These are phyloP conservation scores for Mantis religiosa DNA, from an alignment of 2,888 invertebrate species.

Conservation along the genomic window DNA sequence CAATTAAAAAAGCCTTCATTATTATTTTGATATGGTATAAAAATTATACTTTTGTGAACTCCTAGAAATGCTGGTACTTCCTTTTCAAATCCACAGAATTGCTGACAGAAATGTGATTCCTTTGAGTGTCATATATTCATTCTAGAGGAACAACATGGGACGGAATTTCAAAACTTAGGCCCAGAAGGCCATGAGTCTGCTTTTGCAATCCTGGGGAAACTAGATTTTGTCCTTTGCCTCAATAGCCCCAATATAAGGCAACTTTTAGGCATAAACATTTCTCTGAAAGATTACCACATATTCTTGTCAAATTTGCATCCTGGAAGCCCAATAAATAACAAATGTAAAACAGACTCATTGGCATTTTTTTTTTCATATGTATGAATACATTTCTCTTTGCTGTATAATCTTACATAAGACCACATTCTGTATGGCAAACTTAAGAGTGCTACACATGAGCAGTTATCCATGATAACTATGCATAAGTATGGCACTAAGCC, in stretches of 20 bases:
- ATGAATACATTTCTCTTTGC: too few relatives aligned
- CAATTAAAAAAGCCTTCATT: too few relatives aligned
- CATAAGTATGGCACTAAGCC: conserved; percentile 7
- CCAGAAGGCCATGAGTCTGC: too few relatives aligned
- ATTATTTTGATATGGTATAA: too few relatives aligned
- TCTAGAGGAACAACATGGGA: background rate
- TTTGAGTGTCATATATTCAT: too few relatives aligned
- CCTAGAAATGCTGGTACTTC: too few relatives aligned
- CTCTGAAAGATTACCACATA: too few relatives aligned
- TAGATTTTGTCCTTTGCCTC: background rate
- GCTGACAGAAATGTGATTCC: too few relatives aligned
- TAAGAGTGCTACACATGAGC: background rate
- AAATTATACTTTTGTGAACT: too few relatives aligned
- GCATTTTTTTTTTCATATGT: too few relatives aligned
- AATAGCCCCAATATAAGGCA: background rate
- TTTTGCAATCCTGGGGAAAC: background rate
- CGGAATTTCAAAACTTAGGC: background rate
- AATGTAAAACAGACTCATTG: background rate
- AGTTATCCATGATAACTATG: background rate
- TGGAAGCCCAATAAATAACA: background rate
- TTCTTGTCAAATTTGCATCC: too few relatives aligned
- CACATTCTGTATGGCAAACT: background rate
- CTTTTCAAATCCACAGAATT: too few relatives aligned
- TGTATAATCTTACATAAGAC: background rate
- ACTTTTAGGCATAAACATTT: background rate